Percentiles rank a stretch among this genome's conserved stretches.
Evolutionary conservation across 2,797 vertebrate species (phyloP).

Genomic region (Eupleurogrammus muticus): DNA sequence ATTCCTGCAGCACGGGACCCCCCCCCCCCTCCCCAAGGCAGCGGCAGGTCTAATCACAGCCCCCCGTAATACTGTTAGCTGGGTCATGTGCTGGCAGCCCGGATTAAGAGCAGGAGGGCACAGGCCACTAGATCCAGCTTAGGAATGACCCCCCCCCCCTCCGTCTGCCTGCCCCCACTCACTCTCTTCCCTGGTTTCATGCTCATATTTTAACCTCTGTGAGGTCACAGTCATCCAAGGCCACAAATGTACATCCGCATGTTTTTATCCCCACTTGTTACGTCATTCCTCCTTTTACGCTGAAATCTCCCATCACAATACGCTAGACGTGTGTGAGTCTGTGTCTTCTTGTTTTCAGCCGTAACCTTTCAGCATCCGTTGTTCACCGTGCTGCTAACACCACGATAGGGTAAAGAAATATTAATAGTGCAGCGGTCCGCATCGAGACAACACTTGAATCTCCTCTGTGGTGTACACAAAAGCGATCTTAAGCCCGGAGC

Average conservation of each 20-base stretch:
- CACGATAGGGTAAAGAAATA: slow-evolving; percentile 13
- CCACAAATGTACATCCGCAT: neutral
- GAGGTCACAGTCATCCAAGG: slow-evolving; percentile 18
- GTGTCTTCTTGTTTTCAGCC: slow-evolving; percentile 17
- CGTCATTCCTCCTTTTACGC: neutral
- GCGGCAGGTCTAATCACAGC: slow-evolving; percentile 80
- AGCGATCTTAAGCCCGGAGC: neutral
- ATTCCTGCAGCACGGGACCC: slow-evolving; percentile 54
- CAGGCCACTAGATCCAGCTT: slow-evolving; percentile 74
- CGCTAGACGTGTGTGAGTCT: too few relatives aligned
- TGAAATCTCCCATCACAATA: neutral
- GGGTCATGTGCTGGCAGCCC: slow-evolving; percentile 82
- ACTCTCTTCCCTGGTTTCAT: neutral
- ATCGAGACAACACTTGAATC: neutral
- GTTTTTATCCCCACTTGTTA: neutral
- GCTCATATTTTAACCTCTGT: slow-evolving; percentile 27
- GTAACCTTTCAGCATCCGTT: slow-evolving; percentile 37
- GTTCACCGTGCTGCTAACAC: slow-evolving; percentile 8
- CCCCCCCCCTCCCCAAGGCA: too few relatives aligned
- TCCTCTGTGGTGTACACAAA: neutral
- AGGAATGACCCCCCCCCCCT: slow-evolving; percentile 34
- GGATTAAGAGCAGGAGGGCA: slow-evolving; percentile 81
- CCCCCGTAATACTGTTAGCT: slow-evolving; percentile 80
- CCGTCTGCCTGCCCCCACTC: neutral
- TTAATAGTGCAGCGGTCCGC: neutral